Evolutionary conservation across 2,888 invertebrate genomes (phyloP), one percentile per base, ranked within the genome.

Genomic region (Rotaria magnacalcarata): DNA sequence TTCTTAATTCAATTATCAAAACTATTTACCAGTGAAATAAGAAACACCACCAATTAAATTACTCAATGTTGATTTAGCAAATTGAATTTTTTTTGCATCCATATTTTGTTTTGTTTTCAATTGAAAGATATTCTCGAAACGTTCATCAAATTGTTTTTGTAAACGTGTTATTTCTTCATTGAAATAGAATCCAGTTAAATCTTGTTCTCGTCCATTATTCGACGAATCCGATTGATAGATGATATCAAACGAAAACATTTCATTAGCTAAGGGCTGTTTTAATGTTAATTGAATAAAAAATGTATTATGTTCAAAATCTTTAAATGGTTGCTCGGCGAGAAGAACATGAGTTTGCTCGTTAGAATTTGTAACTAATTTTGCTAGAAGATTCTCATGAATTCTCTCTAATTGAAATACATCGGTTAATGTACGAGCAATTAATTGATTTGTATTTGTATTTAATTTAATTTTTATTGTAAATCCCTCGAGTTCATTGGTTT

Each of bases 171-270:
- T 84, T 47, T 84, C 47, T 54, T 80, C 80, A 84, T 87, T 84
- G 54, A 87, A 87, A 84, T 87, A 85, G 27, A 24, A 52, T 5
- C 75, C 84, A 47, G 27, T 85, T 50, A 87, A 56, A 43, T 87
- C 85, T 5, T 94, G 16, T 93, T 94, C 87, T 74, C 84, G 56
- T 87, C 89, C 87, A 86, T 90, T 90, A 6, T 74, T 60, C 87
- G 89, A 87, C 86, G 90, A 90, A 4, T 88, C 89, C 0, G 95
- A 95, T 88, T 96, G 94, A 89, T 94, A 97, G 0, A 94, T 93
- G 0, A 96, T 92, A 89, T 97, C 96, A 87, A 96, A 90, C 0
- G 94, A 93, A 88, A 96, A 95, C 0, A 96, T 96, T 0, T 95
- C 92, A 67, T 27, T 67, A 21, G n/a, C 43, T 41, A 80, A 24